Evolutionary conservation across 92 coral and sea anemone species (phyloP), one percentile per base, ranked within the genome.

Genomic region (Paramuricea clavata): DNA sequence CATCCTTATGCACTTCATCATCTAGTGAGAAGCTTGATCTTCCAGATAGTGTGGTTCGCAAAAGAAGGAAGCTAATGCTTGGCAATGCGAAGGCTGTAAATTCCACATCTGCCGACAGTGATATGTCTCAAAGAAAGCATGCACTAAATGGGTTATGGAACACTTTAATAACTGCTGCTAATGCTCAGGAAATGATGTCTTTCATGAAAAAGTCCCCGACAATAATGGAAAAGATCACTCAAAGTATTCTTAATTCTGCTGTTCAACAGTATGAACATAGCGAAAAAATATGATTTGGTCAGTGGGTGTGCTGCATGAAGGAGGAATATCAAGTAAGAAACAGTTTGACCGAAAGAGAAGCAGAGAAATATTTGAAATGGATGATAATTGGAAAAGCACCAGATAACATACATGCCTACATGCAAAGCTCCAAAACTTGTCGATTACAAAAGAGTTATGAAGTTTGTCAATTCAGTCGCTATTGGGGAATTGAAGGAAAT

Each of bases 281-380:
- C 68, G 35, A 25, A 50, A 83, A 27, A 71, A 83, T 62, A 65
- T 75, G 43, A 31, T 83, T 30, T 13, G 91, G 49, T 87, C 91
- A 39, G 87, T 81, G 33, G 52, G 83, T 69, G 87, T 88, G 73
- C 74, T 88, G 33, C 82, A 86, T 71, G 87, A 82, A 50, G 87
- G 91, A 28, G 87, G 88, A 27, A 74, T 88, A 17, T 70, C 85
- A n/a, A 82, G 88, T 61, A 88, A 88, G 54, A 75, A 73, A 74
- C 85, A 88, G 49, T 88, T 82, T 59, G 82, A 83, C 79, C 59
- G 12, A 36, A 77, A 75, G 73, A 44, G 86, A 77, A 74, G 85
- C 77, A 78, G 81, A 33, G 61, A 83, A 49, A 33, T 64, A 52
- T 68, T 89, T 36, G 73, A 50, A 17, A 71, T 42, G 15, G 87